Base-by-base conservation (phyloP, 2,797 vertebrate genomes). In the Scolopax rusticola region DNA sequence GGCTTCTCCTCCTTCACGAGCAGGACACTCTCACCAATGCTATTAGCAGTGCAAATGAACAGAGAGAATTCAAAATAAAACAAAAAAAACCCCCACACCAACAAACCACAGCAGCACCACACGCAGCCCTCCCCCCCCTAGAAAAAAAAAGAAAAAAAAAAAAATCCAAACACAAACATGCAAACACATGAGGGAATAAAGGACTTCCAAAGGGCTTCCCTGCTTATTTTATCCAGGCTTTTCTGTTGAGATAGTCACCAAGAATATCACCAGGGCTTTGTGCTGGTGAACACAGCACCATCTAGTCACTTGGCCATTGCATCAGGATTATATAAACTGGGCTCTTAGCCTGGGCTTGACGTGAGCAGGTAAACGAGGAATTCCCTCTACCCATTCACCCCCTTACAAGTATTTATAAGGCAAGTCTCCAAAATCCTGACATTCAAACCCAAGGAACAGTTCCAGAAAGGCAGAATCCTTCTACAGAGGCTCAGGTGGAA, bases 81-180 rank as follows among this genome's bases (percentile, higher is more conserved):
- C 3, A 25, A 68, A 84, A 21, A 48, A 23, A 48, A 47, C 4
- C 18, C 43, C 18, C 43, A 47, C 30, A 64, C 6, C 12, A 56
- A 51, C 40, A 60, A 76, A 67, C 3, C 23, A 54, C 45, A 24
- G 12, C 51, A 54, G 6, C 4, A 8, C 1, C 2, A 27, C 33
- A 28, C 47, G 23, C 47, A 48, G 16, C 41, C 41, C 41, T 17
- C 41, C 18, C 18, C 14, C 12, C 3, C 6, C 11, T 24, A 14
- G 14, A 38, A 25, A 30, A 40, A 14, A 12, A 19, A 33, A 5
- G 2, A 8, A 14, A 27, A 14, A 2, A 2, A 53, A 2, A 2
- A 51, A 28, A 51, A 16, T 8, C 43, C 41, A 41, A 41, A 41
- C 41, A 41, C 41, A 14, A 41, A 41, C 15, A 18, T 18, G 2